phyloP scores from a whole-genome alignment of 2,888 invertebrate genomes.

The Cheilosia soror region DNA sequence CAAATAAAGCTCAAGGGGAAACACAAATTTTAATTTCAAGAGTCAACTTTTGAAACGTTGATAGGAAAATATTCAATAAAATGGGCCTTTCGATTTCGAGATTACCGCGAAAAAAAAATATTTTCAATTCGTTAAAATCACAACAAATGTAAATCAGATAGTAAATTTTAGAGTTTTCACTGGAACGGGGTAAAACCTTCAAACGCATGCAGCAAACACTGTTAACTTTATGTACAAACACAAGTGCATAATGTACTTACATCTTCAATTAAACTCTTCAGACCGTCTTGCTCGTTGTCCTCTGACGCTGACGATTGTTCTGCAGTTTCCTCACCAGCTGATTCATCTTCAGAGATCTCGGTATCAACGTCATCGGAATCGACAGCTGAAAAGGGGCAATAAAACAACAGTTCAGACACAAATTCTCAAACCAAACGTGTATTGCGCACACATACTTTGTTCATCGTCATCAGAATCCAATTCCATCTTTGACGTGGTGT shows the following conservation, averaged over 20 bases:
- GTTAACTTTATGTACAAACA: not conserved
- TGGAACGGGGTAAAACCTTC: not conserved
- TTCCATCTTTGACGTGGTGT: constrained; percentile 83
- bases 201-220: constrained; percentile 31
- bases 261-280: constrained; percentile 86
- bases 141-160: no score
- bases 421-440: not conserved
- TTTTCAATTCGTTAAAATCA: no score
- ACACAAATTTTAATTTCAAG: not conserved
- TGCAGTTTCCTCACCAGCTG: constrained; percentile 81
- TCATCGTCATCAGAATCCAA: constrained; percentile 83
- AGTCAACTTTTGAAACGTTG: no score
- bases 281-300: constrained; percentile 84
- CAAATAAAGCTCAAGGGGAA: not conserved
- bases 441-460: constrained; percentile 60
- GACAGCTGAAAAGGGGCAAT: constrained; percentile 56
- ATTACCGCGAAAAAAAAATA: no score
- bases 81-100: no score
- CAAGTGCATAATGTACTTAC: constrained; percentile 80
- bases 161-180: not conserved
- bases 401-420: not conserved
- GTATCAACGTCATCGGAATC: constrained; percentile 80
- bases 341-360: constrained; percentile 76
- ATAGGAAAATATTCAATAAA: no score
- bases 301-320: constrained; percentile 79